A percentile compares a stretch with the other conserved stretches of the same genome.
These are phyloP conservation scores for Philaenus spumarius DNA, from an alignment of 1,140 invertebrate species.

Conservation along the genomic window DNA sequence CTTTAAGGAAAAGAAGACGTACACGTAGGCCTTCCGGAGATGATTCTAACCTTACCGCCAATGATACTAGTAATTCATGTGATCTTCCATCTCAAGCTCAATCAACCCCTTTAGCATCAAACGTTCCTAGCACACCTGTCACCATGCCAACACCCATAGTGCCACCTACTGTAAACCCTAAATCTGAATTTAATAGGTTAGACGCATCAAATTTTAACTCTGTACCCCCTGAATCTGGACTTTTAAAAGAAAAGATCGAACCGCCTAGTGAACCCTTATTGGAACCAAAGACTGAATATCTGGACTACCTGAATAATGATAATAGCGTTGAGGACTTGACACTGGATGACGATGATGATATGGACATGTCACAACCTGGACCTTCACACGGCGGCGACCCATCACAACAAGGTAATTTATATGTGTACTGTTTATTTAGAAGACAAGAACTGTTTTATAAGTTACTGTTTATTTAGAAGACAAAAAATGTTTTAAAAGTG, in stretches of 20 bases:
- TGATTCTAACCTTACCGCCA: neutral
- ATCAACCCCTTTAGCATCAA: neutral
- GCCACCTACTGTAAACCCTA: neutral
- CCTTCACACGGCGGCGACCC: constrained; percentile 27
- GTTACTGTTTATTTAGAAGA: neutral
- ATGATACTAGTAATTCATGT: neutral
- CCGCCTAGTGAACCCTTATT: constrained; percentile 9
- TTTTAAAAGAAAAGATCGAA: constrained; percentile 8
- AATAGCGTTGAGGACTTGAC: constrained; percentile 28
- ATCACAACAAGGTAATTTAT: constrained; percentile 2
- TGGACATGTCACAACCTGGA: constrained; percentile 24
- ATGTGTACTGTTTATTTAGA: neutral
- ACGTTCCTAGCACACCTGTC: constrained; percentile 2
- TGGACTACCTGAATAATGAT: constrained; percentile 43
- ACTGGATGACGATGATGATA: constrained; percentile 29
- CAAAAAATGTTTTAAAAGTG: neutral
- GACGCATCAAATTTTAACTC: neutral
- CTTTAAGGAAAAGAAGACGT: constrained; percentile 12
- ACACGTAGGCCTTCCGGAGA: neutral
- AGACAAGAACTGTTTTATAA: neutral
- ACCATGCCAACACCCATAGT: neutral
- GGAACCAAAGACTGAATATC: constrained; percentile 18
- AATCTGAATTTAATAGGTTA: neutral
- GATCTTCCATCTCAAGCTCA: constrained; percentile 9
- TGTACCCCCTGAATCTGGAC: neutral